Conservation (phyloP, 37 sponge, comb jelly and placozoan species). For the Halisarca cf. caerulea region DNA sequence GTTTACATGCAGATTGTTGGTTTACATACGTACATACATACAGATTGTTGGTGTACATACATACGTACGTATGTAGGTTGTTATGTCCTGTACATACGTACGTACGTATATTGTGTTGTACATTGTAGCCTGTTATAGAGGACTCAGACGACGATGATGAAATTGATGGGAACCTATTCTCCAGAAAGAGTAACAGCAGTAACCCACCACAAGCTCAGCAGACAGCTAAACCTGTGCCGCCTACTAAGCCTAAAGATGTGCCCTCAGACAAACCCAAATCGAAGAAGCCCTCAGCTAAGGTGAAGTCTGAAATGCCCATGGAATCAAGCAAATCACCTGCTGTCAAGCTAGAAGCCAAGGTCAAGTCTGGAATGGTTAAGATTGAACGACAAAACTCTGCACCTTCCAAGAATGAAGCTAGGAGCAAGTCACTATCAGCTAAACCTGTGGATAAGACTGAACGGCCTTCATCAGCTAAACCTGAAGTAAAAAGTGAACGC, state of each 20-base stretch:
- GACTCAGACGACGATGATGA: slow-evolving; percentile 57
- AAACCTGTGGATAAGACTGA: background rate
- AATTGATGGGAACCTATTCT: slow-evolving; percentile 20
- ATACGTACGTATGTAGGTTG: too few relatives aligned
- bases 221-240: too few relatives aligned
- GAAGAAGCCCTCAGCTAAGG: background rate
- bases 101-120: background rate
- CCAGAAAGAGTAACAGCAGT: background rate
- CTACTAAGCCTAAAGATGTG: too few relatives aligned
- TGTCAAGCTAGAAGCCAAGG: background rate
- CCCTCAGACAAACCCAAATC: too few relatives aligned
- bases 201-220: background rate
- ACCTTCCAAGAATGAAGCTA: background rate
- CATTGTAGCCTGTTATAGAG: slow-evolving; percentile 53
- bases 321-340: background rate
- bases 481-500: too few relatives aligned
- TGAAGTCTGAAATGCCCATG: background rate
- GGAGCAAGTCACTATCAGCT: background rate
- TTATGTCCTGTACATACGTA: slow-evolving; percentile 24
- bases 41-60: too few relatives aligned
- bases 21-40: too few relatives aligned
- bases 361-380: too few relatives aligned
- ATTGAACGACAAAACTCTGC: too few relatives aligned
- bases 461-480: background rate
- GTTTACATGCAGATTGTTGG: too few relatives aligned